Evolutionary conservation across 2,797 vertebrate genomes (phyloP).

Genomic region (Diplodus puntazzo): DNA sequence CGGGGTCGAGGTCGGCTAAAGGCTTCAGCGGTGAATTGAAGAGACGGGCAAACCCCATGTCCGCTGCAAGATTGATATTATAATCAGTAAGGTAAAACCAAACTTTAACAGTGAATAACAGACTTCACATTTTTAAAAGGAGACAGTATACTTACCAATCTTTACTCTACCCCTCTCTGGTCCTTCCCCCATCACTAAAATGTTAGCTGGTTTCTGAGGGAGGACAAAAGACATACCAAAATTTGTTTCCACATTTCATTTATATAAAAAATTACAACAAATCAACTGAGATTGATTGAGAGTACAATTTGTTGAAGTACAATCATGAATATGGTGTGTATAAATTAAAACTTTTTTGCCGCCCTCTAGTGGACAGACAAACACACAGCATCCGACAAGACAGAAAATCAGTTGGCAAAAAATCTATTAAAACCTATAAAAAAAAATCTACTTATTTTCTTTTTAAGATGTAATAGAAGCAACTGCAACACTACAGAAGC

Average conservation of each 20-base stretch:
- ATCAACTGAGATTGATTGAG: slow-evolving; percentile 5
- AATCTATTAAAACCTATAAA: neutral
- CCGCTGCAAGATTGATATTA: slow-evolving; percentile 84
- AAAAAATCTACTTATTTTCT: neutral
- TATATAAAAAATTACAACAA: slow-evolving; percentile 6
- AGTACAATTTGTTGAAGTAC: slow-evolving; percentile 12
- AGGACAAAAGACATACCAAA: slow-evolving; percentile 28
- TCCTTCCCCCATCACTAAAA: slow-evolving; percentile 99
- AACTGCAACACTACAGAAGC: neutral
- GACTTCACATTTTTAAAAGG: neutral
- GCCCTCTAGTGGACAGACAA: slow-evolving; percentile 71
- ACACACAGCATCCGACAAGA: neutral
- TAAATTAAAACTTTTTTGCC: slow-evolving; percentile 35
- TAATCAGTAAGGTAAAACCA: neutral
- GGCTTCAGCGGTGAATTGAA: slow-evolving; percentile 99
- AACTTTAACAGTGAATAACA: neutral
- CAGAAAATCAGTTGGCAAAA: neutral
- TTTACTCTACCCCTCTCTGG: slow-evolving; percentile 99
- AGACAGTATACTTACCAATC: slow-evolving; percentile 90
- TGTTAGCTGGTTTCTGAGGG: slow-evolving; percentile 99
- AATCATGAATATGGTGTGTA: neutral
- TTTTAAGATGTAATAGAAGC: neutral
- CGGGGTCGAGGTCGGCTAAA: slow-evolving; percentile 99
- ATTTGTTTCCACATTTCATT: slow-evolving; percentile 5
- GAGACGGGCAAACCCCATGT: slow-evolving; percentile 99